Evolutionary conservation across 35 echinoderm and acorn worm genomes (phyloP).

Genomic region (Lytechinus pictus): DNA sequence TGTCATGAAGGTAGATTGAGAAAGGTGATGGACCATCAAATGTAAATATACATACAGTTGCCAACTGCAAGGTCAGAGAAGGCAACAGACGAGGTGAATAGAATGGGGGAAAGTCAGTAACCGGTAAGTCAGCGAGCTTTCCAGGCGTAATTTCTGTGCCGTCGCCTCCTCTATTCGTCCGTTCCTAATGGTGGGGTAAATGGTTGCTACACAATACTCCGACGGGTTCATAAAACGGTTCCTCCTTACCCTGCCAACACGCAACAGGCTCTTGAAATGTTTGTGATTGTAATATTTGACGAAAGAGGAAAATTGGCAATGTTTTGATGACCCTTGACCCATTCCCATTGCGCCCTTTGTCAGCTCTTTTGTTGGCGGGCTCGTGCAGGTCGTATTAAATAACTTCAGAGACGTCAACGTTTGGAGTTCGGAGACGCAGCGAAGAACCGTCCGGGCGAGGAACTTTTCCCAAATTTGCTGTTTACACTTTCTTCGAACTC

Average conservation of each 20-base stretch:
- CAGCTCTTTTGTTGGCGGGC: constrained; percentile 6
- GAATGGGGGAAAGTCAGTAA: background rate
- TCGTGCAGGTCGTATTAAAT: constrained; percentile 50
- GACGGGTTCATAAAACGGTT: background rate
- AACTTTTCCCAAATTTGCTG: background rate
- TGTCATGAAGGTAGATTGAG: background rate
- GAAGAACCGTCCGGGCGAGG: constrained; percentile 44
- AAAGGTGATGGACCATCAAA: background rate
- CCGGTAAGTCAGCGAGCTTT: background rate
- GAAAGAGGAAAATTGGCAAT: constrained; percentile 25
- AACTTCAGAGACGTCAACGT: constrained; percentile 15
- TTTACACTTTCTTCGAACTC: background rate
- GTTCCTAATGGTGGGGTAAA: background rate
- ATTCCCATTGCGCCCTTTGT: background rate
- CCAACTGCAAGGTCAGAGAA: background rate
- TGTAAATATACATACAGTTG: background rate
- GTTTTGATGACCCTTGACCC: constrained; percentile 48
- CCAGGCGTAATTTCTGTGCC: background rate
- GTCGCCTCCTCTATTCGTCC: background rate
- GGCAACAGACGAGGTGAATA: background rate
- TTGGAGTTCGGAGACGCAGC: background rate
- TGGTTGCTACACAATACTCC: background rate
- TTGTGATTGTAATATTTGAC: constrained; percentile 31
- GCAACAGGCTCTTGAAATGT: background rate
- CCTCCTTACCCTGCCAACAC: background rate